Conservation (phyloP, 2,888 invertebrate genomes). For the Prosapia bicincta region DNA sequence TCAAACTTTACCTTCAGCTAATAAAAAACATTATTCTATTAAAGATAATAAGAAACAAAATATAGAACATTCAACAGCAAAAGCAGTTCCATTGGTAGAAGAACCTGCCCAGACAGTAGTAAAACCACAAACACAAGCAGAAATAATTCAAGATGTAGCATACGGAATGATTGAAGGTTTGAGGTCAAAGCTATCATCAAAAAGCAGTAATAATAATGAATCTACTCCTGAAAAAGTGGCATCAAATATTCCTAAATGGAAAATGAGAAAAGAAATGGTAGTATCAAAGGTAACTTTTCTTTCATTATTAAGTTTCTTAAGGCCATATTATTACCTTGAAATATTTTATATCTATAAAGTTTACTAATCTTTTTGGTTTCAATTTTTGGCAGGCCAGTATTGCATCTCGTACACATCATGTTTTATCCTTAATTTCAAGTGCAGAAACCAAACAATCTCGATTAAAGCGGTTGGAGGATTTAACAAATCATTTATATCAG, state of each 20-base stretch:
- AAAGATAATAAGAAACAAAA: constrained; percentile 2
- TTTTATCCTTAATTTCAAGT: constrained; percentile 58
- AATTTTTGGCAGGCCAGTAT: constrained; percentile 49
- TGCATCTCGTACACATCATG: constrained; percentile 61
- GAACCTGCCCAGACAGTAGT: constrained; percentile 5
- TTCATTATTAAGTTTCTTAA: neutral
- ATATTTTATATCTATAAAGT: too few relatives aligned
- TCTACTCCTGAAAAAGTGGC: neutral
- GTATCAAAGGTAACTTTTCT: constrained; percentile 42
- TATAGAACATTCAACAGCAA: neutral
- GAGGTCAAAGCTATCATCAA: constrained; percentile 14
- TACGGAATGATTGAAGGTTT: constrained; percentile 25
- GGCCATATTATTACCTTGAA: too few relatives aligned
- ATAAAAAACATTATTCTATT: constrained; percentile 29
- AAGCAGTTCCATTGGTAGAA: constrained; percentile 1
- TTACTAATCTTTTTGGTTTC: too few relatives aligned
- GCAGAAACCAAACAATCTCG: constrained; percentile 57
- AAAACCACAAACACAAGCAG: constrained; percentile 3
- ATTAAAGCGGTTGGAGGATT: constrained; percentile 61
- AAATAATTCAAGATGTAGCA: constrained; percentile 14
- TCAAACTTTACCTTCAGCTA: constrained; percentile 37
- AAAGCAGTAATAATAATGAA: neutral
- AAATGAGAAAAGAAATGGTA: constrained; percentile 41
- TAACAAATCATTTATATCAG: constrained; percentile 67
- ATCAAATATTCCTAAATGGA: constrained; percentile 50